phyloP scores from a whole-genome alignment of 2,113 vertebrate species.

The Ceyx cyanopectus region DNA sequence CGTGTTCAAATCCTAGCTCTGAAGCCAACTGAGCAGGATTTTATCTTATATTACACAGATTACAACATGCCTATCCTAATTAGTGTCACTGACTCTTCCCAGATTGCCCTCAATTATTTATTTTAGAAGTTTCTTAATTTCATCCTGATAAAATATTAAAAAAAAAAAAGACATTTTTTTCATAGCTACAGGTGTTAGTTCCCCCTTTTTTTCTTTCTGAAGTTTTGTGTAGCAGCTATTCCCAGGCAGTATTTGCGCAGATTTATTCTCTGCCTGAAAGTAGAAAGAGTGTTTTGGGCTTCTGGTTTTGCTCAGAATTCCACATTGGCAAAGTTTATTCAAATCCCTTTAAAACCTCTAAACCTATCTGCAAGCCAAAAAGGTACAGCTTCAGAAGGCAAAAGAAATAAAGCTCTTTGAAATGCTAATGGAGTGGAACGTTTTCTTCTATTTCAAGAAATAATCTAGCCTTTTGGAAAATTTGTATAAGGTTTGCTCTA shows the following conservation, averaged over 20 bases:
- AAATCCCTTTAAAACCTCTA: slow-evolving; percentile 65
- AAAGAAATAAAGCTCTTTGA: slow-evolving; percentile 74
- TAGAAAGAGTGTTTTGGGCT: not conserved
- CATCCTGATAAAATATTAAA: not conserved
- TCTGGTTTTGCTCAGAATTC: slow-evolving; percentile 57
- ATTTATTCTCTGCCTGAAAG: not conserved
- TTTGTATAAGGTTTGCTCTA: slow-evolving; percentile 38
- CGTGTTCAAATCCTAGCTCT: not conserved
- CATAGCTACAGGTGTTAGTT: not conserved
- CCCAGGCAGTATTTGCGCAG: not conserved
- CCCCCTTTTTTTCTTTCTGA: not conserved
- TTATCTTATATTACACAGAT: not conserved
- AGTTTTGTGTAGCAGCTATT: not conserved
- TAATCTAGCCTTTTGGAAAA: slow-evolving; percentile 58
- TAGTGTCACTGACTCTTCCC: not conserved
- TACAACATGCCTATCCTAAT: not conserved
- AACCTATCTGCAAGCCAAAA: slow-evolving; percentile 65
- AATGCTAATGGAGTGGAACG: slow-evolving; percentile 63
- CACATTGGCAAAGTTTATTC: slow-evolving; percentile 44
- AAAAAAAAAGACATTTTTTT: not conserved
- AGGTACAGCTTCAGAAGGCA: slow-evolving; percentile 61
- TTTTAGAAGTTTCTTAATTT: not conserved
- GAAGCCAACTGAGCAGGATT: not conserved
- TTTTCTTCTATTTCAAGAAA: slow-evolving; percentile 67
- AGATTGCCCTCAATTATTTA: not conserved